Base-by-base conservation (phyloP, 2,113 vertebrate species). In the Tylochromis polylepis region DNA sequence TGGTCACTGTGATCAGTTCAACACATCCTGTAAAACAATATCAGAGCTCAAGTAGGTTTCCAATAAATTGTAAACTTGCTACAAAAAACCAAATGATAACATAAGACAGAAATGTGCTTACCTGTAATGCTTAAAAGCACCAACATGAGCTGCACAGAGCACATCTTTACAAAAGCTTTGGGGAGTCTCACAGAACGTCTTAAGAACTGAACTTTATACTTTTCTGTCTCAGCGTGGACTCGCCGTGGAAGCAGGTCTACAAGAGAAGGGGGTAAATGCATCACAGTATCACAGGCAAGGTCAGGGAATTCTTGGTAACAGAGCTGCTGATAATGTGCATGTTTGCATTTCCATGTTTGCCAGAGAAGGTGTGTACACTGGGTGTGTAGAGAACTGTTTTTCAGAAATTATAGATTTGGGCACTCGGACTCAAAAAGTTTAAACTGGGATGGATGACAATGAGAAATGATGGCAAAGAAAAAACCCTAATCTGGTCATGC, bases 311-410 rank as follows among this genome's bases (percentile, higher is more conserved):
- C 8, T 46, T 58, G 16, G 70, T 87, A 88, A 60, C 79, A 53
- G 57, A 77, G 60, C 38, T 79, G 51, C 83, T 49, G 87, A 86
- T 83, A 89, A 67, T 90, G 65, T 18, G 20, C 22, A 29, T 81
- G 92, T 93, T 94, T 93, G 90, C 89, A 87, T 90, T 85, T 65
- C 62, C 24, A 38, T 94, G 92, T 95, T 95, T 94, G 86, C 86
- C 83, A 87, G 83, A 88, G 51, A 85, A 88, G 92, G 93, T 84
- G 94, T 94, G 92, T 87, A 14, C 27, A 49, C 5, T 38, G 49
- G 82, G 49, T 43, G 65, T 72, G 82, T 43, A 46, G 22, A 46
- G 4, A 46, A 31, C 49, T 78, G 29, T 72, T 81, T 82, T 89
- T 49, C 15, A 53, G 0, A n/a, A 77, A 77, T 77, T 2, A 14